Evolutionary conservation across 2,113 vertebrate genomes (phyloP).

Genomic region (Corapipo altera): DNA sequence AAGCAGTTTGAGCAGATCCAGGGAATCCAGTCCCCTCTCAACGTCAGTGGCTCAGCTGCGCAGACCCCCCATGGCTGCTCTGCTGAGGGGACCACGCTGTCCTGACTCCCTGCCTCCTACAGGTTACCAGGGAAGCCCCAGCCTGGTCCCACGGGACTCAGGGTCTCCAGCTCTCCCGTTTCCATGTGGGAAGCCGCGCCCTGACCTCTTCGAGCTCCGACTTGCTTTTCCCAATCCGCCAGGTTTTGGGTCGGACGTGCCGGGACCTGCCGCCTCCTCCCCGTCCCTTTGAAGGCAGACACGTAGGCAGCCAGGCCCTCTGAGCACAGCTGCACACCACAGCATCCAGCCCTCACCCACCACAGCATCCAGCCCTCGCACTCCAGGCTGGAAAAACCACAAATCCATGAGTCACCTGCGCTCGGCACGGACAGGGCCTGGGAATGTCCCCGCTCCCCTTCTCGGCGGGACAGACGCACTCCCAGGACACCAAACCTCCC

Average conservation of each 20-base stretch:
- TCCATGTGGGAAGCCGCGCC: conserved; percentile 47
- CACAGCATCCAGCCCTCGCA: neutral
- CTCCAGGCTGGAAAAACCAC: neutral
- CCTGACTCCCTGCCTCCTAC: neutral
- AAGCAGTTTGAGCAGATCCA: neutral
- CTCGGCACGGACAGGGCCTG: neutral
- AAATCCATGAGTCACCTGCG: conserved; percentile 26
- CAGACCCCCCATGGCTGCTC: neutral
- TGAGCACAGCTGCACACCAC: neutral
- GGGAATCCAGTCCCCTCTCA: neutral
- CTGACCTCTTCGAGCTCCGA: conserved; percentile 40
- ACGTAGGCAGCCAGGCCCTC: neutral
- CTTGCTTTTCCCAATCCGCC: conserved; percentile 13
- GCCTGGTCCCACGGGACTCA: neutral
- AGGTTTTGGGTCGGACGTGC: conserved; percentile 11
- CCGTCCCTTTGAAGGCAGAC: conserved; percentile 21
- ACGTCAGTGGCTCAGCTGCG: neutral
- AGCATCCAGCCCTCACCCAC: neutral
- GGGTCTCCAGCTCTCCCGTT: neutral
- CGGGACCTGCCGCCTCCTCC: conserved; percentile 25
- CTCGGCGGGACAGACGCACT: neutral
- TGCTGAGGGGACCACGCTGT: neutral
- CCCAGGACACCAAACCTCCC: neutral
- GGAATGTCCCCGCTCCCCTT: neutral
- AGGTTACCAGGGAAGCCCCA: neutral